Evolutionary conservation across 2,888 invertebrate genomes (phyloP), one percentile per base, ranked within the genome.

Genomic region (Tetramorium bicarinatum): DNA sequence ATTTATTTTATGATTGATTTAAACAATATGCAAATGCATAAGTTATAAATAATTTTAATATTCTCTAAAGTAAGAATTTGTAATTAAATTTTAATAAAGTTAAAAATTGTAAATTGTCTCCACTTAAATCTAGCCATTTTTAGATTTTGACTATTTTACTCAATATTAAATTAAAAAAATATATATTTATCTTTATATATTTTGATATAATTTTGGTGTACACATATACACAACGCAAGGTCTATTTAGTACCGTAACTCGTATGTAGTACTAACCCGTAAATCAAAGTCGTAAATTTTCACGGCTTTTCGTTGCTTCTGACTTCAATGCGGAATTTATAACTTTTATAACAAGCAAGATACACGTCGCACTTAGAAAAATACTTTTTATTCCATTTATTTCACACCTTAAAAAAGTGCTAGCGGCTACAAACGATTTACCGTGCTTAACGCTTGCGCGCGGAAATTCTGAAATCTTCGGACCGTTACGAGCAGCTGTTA

Each of bases 401-500:
- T 66, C n/a, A 34, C 38, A 18, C n/a, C 1, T 49, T 52, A 77
- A 77, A 77, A 54, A 29, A 54, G 62, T 41, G 41, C 29, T 67
- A 38, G 61, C n/a, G 69, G 77, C 25, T 13, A 29, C 77, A 77
- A 29, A 25, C 34, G 75, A 75, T 80, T 80, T 61, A 61, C 59
- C 34, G 47, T 52, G 59, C 7, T 80, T 74, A 74, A 80, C 47
- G 47, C 34, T 64, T 25, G 29, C 49, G 34, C 34, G 49, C 76
- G 76, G 80, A 80, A 80, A 75, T 80, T 67, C 77, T 77, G 25
- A 77, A 69, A 77, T 77, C 69, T 77, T 41, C 11, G 41, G 29
- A 77, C 69, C 77, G 77, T 77, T 77, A 77, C 69, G 69, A 77
- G 77, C 77, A 77, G 77, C 77, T 77, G 77, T 77, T 77, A 69